Evolutionary conservation across 1,140 invertebrate species (phyloP), one percentile per base, ranked within the genome.

Genomic region (Procambarus clarkii): DNA sequence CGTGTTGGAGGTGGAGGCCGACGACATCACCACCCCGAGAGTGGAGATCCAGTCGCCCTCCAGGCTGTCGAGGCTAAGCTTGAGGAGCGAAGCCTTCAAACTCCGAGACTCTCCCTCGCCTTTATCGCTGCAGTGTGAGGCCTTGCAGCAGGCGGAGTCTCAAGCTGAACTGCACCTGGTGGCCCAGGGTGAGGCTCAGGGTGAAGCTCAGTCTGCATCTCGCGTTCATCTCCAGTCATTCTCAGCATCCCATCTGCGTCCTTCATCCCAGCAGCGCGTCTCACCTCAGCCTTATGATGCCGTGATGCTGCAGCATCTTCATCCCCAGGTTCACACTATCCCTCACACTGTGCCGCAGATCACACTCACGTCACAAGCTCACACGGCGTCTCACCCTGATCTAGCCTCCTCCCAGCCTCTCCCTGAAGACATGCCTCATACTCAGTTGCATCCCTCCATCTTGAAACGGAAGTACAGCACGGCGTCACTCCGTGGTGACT

Each of bases 1-100:
- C 34, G 88, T 91, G 71, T 74, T 91, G 80, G 88, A 91, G 45
- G 88, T 91, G 82, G 88, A 91, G 82, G 81, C 81, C 21, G 88
- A 91, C 46, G 80, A 78, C 34, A 54, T 84, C 44, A 85, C 74
- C 11, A 85, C 88, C 24, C 88, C 88, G 2, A 78, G 46, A 5
- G 81, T 91, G 80, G 88, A 91, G 54, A 91, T 91, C 15, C 80
- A 91, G 71, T 91, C 88, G n/a, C 88, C 88, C 2, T 91, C 88
- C 44, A 84, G 76, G 54, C 2, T 58, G 9, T 58, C 71, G 24
- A 77, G 82, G n/a, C 9, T 79, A 15, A 91, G 54, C 76, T 69
- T 91, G 71, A 50, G 81, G 34, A 77, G 78, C 77, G 76, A 76
- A 11, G 74, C 34, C 58, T 79, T 79, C n/a, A 78, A 45, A 18